These are phyloP conservation scores for Drosophila conformis DNA, from an alignment of 2,888 invertebrate species.

Conservation along the genomic window DNA sequence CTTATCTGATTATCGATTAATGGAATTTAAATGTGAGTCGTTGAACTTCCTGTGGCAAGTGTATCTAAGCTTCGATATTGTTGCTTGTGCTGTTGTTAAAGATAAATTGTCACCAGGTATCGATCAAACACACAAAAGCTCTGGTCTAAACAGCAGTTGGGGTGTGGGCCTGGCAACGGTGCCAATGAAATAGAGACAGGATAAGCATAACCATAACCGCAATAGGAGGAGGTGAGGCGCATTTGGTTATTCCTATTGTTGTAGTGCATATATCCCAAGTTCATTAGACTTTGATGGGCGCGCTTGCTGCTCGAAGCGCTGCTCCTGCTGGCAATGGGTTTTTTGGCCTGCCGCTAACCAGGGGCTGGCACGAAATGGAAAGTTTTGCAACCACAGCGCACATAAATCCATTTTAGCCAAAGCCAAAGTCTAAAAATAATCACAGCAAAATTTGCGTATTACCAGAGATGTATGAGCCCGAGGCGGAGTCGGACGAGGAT, in stretches of 20 bases:
- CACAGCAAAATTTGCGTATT: slow-evolving; percentile 34
- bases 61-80: neutral
- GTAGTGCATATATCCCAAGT: slow-evolving; percentile 46
- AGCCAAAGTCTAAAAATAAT: slow-evolving; percentile 52
- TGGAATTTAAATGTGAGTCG: neutral
- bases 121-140: slow-evolving; percentile 58
- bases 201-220: slow-evolving; percentile 61
- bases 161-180: slow-evolving; percentile 62
- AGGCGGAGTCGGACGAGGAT: slow-evolving; percentile 84
- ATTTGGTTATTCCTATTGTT: neutral
- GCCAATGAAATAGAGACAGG: slow-evolving; percentile 47
- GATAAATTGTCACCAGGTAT: slow-evolving; percentile 73
- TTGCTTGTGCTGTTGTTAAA: slow-evolving; percentile 9
- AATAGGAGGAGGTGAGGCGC: slow-evolving; percentile 38
- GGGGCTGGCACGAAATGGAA: slow-evolving; percentile 70
- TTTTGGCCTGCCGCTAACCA: slow-evolving; percentile 1
- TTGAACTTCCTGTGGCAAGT: neutral
- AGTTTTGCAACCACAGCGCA: slow-evolving; percentile 43
- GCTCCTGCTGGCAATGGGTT: slow-evolving; percentile 25
- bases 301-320: slow-evolving; percentile 22
- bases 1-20: neutral
- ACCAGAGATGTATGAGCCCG: slow-evolving; percentile 80
- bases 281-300: slow-evolving; percentile 73
- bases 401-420: slow-evolving; percentile 57
- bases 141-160: slow-evolving; percentile 1